Conservation (phyloP, 2,797 vertebrate genomes). For the Gorsachius magnificus region DNA sequence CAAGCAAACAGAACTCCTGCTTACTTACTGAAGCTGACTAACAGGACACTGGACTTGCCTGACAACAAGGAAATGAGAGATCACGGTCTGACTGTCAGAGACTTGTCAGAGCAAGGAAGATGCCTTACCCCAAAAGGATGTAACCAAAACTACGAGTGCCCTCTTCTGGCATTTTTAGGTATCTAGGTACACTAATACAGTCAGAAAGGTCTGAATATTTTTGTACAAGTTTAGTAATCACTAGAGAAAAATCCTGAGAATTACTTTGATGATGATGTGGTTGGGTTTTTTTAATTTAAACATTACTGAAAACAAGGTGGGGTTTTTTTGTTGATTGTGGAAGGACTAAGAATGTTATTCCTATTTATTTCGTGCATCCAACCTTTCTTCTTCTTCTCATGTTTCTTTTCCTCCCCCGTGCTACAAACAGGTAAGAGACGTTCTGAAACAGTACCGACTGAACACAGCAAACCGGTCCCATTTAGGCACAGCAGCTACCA, state of each 20-base stretch:
- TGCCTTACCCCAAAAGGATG: neutral
- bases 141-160: neutral
- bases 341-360: neutral
- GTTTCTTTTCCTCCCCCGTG: neutral
- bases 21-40: neutral
- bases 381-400: neutral
- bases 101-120: neutral
- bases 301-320: neutral
- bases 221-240: neutral
- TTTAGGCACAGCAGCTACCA: neutral
- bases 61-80: neutral
- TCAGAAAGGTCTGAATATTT: neutral
- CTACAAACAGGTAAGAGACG: neutral
- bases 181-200: neutral
- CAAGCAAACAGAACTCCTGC: neutral
- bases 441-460: neutral
- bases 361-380: neutral
- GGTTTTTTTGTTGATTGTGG: neutral
- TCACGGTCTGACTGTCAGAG: fast-evolving
- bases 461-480: neutral
- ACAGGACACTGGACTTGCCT: neutral
- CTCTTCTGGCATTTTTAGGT: slow-evolving; percentile 27
- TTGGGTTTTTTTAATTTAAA: neutral
- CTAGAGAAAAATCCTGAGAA: neutral
- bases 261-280: neutral